These are phyloP conservation scores for Mesembrinibis cayennensis DNA, from an alignment of 2,113 vertebrate species.

Conservation along the genomic window DNA sequence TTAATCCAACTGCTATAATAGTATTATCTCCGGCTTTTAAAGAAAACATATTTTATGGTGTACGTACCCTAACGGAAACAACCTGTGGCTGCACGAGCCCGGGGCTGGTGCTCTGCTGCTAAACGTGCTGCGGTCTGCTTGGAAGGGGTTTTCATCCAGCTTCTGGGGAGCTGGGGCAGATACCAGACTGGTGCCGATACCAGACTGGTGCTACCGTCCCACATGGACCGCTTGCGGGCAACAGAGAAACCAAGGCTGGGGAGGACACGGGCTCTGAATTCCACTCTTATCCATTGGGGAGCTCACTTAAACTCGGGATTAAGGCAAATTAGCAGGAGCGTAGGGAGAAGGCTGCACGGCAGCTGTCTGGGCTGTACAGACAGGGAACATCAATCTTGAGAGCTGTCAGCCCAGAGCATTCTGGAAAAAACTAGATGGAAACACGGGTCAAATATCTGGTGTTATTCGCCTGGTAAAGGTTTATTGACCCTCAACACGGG, in stretches of 20 bases:
- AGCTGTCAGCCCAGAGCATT: neutral
- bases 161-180: neutral
- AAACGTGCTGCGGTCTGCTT: neutral
- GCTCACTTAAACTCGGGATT: neutral
- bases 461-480: neutral
- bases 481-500: fast-evolving
- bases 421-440: neutral
- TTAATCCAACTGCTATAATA: constrained; percentile 48
- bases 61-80: neutral
- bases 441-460: neutral
- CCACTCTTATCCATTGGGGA: neutral
- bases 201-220: neutral
- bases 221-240: neutral
- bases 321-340: neutral
- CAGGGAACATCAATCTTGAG: neutral
- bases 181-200: neutral
- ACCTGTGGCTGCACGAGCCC: neutral
- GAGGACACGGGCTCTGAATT: fast-evolving
- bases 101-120: neutral
- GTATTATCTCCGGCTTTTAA: constrained; percentile 40
- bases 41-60: neutral
- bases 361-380: neutral
- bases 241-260: neutral
- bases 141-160: neutral
- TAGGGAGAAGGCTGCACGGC: neutral